Conservation (phyloP, 2,888 invertebrate genomes). For the Ectemnius lituratus region DNA sequence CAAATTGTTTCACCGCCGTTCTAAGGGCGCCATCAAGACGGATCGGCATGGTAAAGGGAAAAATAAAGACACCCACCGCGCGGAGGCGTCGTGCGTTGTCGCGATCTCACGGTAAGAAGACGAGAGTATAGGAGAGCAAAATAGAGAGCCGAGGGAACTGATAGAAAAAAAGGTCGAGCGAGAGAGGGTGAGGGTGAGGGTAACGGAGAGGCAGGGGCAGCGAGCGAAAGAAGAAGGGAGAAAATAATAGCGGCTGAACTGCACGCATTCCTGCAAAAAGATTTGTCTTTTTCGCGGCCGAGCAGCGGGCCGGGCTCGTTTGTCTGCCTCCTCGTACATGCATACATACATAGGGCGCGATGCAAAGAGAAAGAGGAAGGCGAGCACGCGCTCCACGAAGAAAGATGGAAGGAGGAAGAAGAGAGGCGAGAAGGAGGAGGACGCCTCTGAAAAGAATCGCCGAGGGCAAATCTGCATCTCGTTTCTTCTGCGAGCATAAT, state of each 20-base stretch:
- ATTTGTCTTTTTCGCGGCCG: slow-evolving; percentile 34
- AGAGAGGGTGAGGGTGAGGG: too few species aligned
- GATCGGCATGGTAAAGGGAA: slow-evolving; percentile 28
- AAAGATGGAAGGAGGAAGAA: slow-evolving; percentile 7
- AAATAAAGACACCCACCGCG: slow-evolving; percentile 19
- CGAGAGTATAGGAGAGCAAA: too few species aligned
- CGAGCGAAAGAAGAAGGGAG: not conserved
- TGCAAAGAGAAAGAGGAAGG: slow-evolving; percentile 10
- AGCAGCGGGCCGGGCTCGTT: slow-evolving; percentile 24
- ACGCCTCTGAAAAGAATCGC: slow-evolving; percentile 35
- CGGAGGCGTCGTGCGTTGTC: slow-evolving; percentile 15
- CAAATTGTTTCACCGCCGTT: slow-evolving; percentile 34
- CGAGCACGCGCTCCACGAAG: not conserved
- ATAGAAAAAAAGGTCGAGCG: too few species aligned
- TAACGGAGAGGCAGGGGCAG: not conserved
- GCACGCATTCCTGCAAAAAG: slow-evolving; percentile 33
- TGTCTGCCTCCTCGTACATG: slow-evolving; percentile 17
- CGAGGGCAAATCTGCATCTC: slow-evolving; percentile 38
- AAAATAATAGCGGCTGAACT: slow-evolving; percentile 32
- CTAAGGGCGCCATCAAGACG: slow-evolving; percentile 23
- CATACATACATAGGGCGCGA: slow-evolving; percentile 9
- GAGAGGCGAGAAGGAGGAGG: slow-evolving; percentile 1
- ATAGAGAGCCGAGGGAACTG: too few species aligned
- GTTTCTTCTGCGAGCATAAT: slow-evolving; percentile 39
- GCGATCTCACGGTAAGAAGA: not conserved